These are phyloP conservation scores for Platichthys stellatus DNA, from an alignment of 2,113 vertebrate genomes.

Conservation along the genomic window DNA sequence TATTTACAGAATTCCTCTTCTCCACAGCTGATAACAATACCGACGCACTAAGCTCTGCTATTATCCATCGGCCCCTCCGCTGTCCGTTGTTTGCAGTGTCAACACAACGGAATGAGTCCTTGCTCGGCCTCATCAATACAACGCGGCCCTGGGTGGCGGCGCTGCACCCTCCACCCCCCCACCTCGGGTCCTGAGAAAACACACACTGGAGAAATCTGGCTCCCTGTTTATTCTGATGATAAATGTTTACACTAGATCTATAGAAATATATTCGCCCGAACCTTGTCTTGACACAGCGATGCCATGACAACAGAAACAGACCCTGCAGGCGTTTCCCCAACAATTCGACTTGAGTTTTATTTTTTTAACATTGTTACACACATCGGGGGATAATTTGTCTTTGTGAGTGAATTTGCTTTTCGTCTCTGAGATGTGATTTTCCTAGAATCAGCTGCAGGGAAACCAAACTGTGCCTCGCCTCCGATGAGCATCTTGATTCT, in stretches of 20 bases:
- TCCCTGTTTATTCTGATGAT: conserved; percentile 45
- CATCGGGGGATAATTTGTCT: conserved; percentile 10
- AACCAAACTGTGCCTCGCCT: conserved; percentile 23
- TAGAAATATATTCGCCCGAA: background rate
- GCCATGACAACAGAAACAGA: conserved; percentile 30
- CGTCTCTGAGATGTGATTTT: conserved; percentile 12
- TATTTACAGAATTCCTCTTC: conserved; percentile 49
- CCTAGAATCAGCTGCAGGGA: conserved; percentile 15
- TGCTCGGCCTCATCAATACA: conserved; percentile 67
- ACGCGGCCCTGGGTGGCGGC: background rate
- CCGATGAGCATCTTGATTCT: conserved; percentile 18
- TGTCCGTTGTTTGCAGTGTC: conserved; percentile 60
- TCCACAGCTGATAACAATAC: conserved; percentile 46
- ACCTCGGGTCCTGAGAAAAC: conserved; percentile 17
- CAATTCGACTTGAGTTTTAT: background rate
- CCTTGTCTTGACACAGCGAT: conserved; percentile 4
- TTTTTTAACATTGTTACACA: background rate
- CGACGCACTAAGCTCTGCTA: conserved; percentile 30
- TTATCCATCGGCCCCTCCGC: conserved; percentile 39
- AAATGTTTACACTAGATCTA: conserved; percentile 49
- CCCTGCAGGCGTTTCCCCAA: background rate
- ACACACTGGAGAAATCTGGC: conserved; percentile 21
- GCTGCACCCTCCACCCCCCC: background rate
- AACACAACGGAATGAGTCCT: conserved; percentile 54
- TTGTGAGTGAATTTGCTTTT: conserved; percentile 9